These are phyloP conservation scores for Arctopsyche grandis DNA, from an alignment of 1,140 invertebrate species.

Conservation along the genomic window DNA sequence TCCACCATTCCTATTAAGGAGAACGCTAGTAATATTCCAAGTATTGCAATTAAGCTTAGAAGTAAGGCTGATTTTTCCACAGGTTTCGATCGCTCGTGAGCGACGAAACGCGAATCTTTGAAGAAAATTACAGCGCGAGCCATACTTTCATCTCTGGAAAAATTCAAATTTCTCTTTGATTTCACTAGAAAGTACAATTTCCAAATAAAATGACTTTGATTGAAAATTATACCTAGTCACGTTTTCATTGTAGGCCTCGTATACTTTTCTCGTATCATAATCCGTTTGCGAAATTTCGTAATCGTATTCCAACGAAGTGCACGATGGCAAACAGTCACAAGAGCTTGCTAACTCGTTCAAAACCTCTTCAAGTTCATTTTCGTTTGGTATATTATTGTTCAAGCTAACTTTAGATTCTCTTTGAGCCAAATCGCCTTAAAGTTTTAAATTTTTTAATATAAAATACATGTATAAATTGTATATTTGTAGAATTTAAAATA, in stretches of 20 bases:
- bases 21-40: constrained; percentile 76
- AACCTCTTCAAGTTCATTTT: not conserved
- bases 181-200: not conserved
- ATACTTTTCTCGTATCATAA: constrained; percentile 67
- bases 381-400: not conserved
- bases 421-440: not conserved
- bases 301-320: constrained; percentile 73
- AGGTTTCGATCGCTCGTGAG: constrained; percentile 62
- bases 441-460: not conserved
- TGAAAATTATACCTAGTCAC: not conserved
- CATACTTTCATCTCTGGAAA: constrained; percentile 12
- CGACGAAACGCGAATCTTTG: constrained; percentile 58
- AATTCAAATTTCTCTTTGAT: not conserved
- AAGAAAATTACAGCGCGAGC: constrained; percentile 7
- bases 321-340: constrained; percentile 74
- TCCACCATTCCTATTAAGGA: constrained; percentile 75
- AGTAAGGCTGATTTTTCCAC: constrained; percentile 68
- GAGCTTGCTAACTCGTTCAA: constrained; percentile 56
- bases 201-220: not conserved
- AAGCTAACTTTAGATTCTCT: not conserved
- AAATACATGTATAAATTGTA: too few relatives aligned
- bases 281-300: constrained; percentile 74
- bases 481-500: not conserved
- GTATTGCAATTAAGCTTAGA: constrained; percentile 73
- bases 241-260: constrained; percentile 59